Base-by-base conservation (phyloP, 2,888 invertebrate species). In the Latrodectus elegans region DNA sequence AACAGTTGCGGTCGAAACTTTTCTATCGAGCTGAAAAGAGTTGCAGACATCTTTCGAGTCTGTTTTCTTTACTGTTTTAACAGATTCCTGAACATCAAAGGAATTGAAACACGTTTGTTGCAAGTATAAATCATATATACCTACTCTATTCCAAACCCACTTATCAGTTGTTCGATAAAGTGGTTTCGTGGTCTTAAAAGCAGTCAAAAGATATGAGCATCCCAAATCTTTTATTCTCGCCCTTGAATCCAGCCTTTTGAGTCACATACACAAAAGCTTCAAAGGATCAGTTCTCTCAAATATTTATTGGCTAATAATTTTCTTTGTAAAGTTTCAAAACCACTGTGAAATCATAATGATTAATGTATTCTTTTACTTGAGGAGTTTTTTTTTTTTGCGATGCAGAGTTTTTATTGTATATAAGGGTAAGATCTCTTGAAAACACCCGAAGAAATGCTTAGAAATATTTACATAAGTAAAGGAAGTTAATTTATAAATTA, bases 71-170 rank as follows among this genome's bases (percentile, higher is more conserved):
- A 74, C 55, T 75, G 51, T 75, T 79, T 77, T 78, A 79, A 75
- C 74, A 75, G 67, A 78, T 84, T 84, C 73, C 15, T 22, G n/a
- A 67, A 85, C 79, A 79, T 85, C 85, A 85, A 85, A 85, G 85
- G 71, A 60, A 85, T 51, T 22, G 38, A 65, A 22, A 60, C 60
- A 53, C 73, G 52, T 74, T 84, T 78, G 74, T 79, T 73, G 64
- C 38, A 72, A 79, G 74, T 64, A 75, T 26, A 74, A 55, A 72
- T 84, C 67, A 53, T 68, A 68, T 65, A 73, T 82, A 82, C 53
- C 75, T 51, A 60, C 73, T 68, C 70, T 60, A 68, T 75, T 55
- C 52, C 74, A 67, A 70, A 65, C 49, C 55, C 60, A 60, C 79
- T 85, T 70, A 65, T 12, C 55, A 55, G 53, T 26, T 51, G 77